Evolutionary conservation across 2,113 vertebrate species (phyloP).

Genomic region (Pongo abelii): DNA sequence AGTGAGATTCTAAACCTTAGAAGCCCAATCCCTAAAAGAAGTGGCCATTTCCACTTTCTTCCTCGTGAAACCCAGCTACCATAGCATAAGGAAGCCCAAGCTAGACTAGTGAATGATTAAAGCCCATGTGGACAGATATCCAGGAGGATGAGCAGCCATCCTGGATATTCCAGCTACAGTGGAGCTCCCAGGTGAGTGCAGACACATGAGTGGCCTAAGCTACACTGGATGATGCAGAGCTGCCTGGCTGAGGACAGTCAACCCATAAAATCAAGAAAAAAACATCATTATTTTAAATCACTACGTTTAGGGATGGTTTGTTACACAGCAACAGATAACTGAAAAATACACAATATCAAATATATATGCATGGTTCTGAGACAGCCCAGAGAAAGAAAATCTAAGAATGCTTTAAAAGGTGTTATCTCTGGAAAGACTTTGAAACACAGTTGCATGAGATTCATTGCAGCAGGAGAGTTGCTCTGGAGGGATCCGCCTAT

Average conservation of each 20-base stretch:
- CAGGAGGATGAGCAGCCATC: background rate
- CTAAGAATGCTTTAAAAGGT: background rate
- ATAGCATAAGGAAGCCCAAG: background rate
- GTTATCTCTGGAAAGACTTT: constrained; percentile 22
- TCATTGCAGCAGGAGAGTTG: background rate
- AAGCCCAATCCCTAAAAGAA: background rate
- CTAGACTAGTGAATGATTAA: background rate
- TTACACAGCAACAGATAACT: background rate
- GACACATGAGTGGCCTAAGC: background rate
- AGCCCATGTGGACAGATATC: background rate
- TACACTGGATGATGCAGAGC: background rate
- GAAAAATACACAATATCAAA: background rate
- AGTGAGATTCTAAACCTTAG: background rate
- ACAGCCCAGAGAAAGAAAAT: background rate
- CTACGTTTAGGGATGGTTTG: background rate
- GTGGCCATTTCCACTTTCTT: background rate
- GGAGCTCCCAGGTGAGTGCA: background rate
- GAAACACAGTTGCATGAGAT: background rate
- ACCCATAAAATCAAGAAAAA: background rate
- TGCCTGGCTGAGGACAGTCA: background rate
- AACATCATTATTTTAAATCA: background rate
- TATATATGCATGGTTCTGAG: background rate
- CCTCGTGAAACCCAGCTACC: background rate
- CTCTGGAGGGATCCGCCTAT: background rate
- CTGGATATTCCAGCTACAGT: background rate